Evolutionary conservation across 2,888 invertebrate species (phyloP).

Genomic region (Temnothorax unifasciatus): DNA sequence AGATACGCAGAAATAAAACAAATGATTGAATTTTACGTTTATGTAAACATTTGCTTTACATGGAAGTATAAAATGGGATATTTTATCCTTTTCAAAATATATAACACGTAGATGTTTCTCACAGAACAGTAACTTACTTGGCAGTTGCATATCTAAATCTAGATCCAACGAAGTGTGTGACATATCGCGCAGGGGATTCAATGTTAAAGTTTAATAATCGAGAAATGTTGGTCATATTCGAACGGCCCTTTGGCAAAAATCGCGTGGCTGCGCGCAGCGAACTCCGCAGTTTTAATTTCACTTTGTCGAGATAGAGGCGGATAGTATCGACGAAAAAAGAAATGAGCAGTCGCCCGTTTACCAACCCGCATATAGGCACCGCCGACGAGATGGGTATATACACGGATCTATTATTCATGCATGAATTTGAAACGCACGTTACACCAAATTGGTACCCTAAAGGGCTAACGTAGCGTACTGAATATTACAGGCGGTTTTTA

Average conservation of each 20-base stretch:
- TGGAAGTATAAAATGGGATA: neutral
- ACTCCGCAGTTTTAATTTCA: constrained; percentile 60
- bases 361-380: constrained; percentile 68
- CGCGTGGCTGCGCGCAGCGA: constrained; percentile 39
- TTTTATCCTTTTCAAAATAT: neutral
- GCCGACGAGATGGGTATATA: constrained; percentile 59
- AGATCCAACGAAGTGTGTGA: neutral
- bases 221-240: constrained; percentile 39
- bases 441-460: constrained; percentile 70
- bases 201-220: constrained; percentile 41
- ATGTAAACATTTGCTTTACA: neutral
- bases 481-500: constrained; percentile 67
- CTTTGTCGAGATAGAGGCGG: constrained; percentile 51
- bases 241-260: constrained; percentile 47
- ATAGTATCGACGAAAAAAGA: constrained; percentile 62
- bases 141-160: constrained; percentile 10
- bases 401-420: constrained; percentile 75
- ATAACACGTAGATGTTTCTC: neutral
- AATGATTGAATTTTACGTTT: neutral
- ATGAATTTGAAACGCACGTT: constrained; percentile 73
- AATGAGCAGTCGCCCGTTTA: constrained; percentile 67
- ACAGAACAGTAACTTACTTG: neutral
- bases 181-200: neutral
- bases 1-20: neutral
- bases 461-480: constrained; percentile 57